Conservation (phyloP, 2,797 vertebrate genomes). For the Pelobates cultripes region DNA sequence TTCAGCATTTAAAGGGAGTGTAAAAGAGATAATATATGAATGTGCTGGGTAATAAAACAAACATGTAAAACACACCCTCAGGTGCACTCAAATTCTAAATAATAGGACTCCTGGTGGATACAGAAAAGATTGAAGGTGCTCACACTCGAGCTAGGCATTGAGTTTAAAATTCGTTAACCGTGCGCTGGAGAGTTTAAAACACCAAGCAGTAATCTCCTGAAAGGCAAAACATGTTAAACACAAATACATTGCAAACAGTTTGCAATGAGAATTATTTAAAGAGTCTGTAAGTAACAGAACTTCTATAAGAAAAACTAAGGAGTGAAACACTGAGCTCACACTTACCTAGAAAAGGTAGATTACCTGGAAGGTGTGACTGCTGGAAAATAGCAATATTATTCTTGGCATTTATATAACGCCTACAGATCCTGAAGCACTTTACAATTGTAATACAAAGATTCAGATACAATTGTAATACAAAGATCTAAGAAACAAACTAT, state of each 20-base stretch:
- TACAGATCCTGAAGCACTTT: too few species aligned
- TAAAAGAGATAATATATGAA: slow-evolving; percentile 46
- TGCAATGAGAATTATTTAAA: background rate
- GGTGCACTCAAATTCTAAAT: slow-evolving; percentile 47
- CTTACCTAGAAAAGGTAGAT: too few species aligned
- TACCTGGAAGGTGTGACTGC: too few species aligned
- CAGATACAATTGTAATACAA: too few species aligned
- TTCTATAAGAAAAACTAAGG: background rate
- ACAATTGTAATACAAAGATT: too few species aligned
- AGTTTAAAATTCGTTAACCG: slow-evolving; percentile 43
- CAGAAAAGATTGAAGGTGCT: slow-evolving; percentile 43
- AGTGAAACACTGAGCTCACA: too few species aligned
- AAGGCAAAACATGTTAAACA: slow-evolving; percentile 29
- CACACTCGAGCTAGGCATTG: slow-evolving; percentile 44
- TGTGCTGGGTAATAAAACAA: slow-evolving; percentile 40
- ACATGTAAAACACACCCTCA: slow-evolving; percentile 47
- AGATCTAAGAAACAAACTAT: too few species aligned
- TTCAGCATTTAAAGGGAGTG: slow-evolving; percentile 45
- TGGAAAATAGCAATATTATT: too few species aligned
- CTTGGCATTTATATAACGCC: too few species aligned
- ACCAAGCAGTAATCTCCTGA: slow-evolving; percentile 2
- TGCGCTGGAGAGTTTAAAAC: slow-evolving; percentile 29
- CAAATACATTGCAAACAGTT: background rate
- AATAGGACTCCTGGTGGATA: slow-evolving; percentile 46
- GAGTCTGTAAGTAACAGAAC: background rate